phyloP scores from a whole-genome alignment of 2,888 invertebrate species.

The Entomobrya multifasciata region DNA sequence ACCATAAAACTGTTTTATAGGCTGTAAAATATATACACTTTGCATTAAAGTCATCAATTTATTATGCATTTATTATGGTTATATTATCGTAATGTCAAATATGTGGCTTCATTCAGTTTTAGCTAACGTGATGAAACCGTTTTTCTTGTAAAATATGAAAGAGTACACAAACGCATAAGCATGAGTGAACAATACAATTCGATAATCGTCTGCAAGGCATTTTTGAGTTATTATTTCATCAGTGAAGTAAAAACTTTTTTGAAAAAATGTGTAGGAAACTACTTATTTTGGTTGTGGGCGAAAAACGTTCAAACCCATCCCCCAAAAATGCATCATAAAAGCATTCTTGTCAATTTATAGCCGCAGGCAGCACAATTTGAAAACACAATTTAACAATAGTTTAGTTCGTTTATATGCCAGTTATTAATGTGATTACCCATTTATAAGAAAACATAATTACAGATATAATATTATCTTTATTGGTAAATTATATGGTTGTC shows the following conservation, averaged over 20 bases:
- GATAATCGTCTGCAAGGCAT: too few species aligned
- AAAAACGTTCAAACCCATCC: constrained; percentile 41
- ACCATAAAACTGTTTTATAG: constrained; percentile 54
- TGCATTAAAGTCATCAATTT: constrained; percentile 38
- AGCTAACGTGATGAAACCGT: constrained; percentile 11
- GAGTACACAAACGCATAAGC: not conserved
- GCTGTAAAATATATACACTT: constrained; percentile 45
- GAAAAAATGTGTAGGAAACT: constrained; percentile 43
- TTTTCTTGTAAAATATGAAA: constrained; percentile 11
- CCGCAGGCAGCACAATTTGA: constrained; percentile 12
- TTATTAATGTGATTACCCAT: constrained; percentile 11
- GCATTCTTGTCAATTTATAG: constrained; percentile 37
- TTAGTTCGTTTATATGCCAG: not conserved
- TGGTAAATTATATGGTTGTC: constrained; percentile 34
- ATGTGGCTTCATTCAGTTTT: constrained; percentile 18
- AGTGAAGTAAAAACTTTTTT: not conserved
- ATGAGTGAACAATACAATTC: not conserved
- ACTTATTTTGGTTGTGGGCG: constrained; percentile 46
- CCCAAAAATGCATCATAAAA: not conserved
- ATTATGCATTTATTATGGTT: constrained; percentile 50
- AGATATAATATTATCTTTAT: too few species aligned
- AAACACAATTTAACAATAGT: constrained; percentile 44
- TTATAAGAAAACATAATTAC: constrained; percentile 53
- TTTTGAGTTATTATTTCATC: constrained; percentile 15
- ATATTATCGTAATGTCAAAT: constrained; percentile 48